These are phyloP conservation scores for Echinometra lucunter DNA, from an alignment of 53 echinoderm and acorn worm genomes.

Conservation along the genomic window DNA sequence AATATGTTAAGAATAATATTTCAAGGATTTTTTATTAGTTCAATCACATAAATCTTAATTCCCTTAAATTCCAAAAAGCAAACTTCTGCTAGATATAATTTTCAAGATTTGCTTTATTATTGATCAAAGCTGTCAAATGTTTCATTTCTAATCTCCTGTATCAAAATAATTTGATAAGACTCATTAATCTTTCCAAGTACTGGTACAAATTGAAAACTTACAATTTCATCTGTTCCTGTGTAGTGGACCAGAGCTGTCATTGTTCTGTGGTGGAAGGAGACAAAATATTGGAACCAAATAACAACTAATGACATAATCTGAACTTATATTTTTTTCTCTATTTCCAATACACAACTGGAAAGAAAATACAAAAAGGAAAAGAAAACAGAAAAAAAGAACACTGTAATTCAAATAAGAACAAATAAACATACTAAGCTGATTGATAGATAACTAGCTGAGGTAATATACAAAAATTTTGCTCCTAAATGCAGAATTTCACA, in stretches of 20 bases:
- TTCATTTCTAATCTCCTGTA: not conserved
- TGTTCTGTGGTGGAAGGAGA: constrained; percentile 60
- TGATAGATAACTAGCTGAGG: too few species aligned
- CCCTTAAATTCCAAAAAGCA: not conserved
- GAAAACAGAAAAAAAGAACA: too few species aligned
- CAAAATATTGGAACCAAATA: too few species aligned
- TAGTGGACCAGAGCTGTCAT: constrained; percentile 94
- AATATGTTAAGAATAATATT: too few species aligned
- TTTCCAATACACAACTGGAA: too few species aligned
- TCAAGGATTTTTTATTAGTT: too few species aligned
- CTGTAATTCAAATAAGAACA: too few species aligned
- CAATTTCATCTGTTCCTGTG: constrained; percentile 94
- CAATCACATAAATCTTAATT: not conserved
- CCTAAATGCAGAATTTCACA: not conserved
- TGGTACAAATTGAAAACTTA: constrained; percentile 63
- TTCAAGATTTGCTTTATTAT: not conserved
- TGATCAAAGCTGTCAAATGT: not conserved
- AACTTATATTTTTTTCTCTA: too few species aligned
- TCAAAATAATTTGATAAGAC: not conserved
- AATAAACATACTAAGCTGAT: too few species aligned
- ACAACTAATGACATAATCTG: too few species aligned
- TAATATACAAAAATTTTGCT: not conserved
- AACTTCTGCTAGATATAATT: not conserved
- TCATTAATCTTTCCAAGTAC: not conserved
- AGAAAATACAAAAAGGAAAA: too few species aligned